Base-by-base conservation (phyloP, 2,797 vertebrate genomes). In the Myiotriccus ornatus region DNA sequence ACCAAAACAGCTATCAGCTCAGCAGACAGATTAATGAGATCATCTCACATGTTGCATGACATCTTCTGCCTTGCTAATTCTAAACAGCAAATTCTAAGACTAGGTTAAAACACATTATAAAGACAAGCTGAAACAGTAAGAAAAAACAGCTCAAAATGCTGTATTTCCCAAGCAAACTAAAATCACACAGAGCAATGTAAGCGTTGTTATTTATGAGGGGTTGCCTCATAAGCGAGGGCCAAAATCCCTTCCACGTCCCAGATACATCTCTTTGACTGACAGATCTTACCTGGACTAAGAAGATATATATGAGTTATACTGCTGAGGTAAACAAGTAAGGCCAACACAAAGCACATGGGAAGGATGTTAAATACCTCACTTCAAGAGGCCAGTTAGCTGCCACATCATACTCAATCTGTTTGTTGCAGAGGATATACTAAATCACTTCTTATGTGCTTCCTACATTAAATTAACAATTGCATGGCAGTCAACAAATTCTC, bases 1-100 rank as follows among this genome's bases (percentile, higher is more conserved):
- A 89, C 82, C 65, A 93, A 92, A 97, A 76, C 25, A 35, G 91
- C 83, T 69, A 77, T 81, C 84, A 96, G 95, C 89, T 85, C 82
- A 95, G 92, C 82, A 96, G 76, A 35, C 60, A 91, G 78, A 88
- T 92, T 91, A 97, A 93, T 15, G 35, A 91, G 80, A 95, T 95
- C 84, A 69, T 93, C 87, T 96, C 85, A 93, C 93, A 76, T 88
- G 89, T 50, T 88, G 84, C 71, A 85, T 90, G 94, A 83, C 93
- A 93, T 89, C 79, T 91, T 87, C 64, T 71, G 73, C 71, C 47
- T 68, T 83, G 43, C 83, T 90, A 88, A 92, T 79, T 92, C 59
- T 69, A 95, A 87, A 73, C 1, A 76, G 70, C 22, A 63, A 35
- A 80, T 75, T 90, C 62, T 83, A 85, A 77, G 47, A 35, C 27